These are phyloP conservation scores for Pherbina coryleti DNA, from an alignment of 2,888 invertebrate genomes.

Conservation along the genomic window DNA sequence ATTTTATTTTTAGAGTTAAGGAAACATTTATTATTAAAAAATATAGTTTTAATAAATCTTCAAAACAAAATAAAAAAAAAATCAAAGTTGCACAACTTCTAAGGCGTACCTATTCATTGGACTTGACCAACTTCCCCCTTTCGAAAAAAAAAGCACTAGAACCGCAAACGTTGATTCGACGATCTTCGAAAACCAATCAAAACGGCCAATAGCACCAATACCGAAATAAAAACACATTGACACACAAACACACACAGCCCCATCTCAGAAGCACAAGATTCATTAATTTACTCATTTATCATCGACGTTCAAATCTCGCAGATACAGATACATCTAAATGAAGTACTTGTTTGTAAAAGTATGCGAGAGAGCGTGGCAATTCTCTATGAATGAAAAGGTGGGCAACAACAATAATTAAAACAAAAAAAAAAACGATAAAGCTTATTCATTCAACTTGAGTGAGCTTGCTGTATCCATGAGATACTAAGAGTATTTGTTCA, in stretches of 20 bases:
- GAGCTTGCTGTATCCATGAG: constrained; percentile 54
- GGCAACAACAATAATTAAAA: background rate
- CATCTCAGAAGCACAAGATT: background rate
- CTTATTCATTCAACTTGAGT: constrained; percentile 46
- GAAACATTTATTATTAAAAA: no score
- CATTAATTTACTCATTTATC: background rate
- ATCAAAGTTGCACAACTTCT: background rate
- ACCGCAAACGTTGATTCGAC: constrained; percentile 50
- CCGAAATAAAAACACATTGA: constrained; percentile 18
- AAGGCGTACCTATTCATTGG: background rate
- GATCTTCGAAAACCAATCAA: constrained; percentile 65
- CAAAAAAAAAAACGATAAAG: background rate
- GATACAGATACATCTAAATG: constrained; percentile 26
- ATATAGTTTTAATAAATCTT: no score
- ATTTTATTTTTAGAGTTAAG: no score
- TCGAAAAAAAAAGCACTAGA: background rate
- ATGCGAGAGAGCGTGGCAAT: background rate
- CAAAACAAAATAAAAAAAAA: background rate
- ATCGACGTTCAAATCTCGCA: constrained; percentile 1
- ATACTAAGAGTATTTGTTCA: constrained; percentile 35
- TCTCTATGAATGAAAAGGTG: background rate
- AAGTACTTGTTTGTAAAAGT: constrained; percentile 31
- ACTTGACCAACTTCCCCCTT: background rate
- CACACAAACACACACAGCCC: constrained; percentile 40
- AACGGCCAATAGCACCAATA: constrained; percentile 58